Conservation (phyloP, 2,797 vertebrate species). For the Melanotaenia boesemani region DNA sequence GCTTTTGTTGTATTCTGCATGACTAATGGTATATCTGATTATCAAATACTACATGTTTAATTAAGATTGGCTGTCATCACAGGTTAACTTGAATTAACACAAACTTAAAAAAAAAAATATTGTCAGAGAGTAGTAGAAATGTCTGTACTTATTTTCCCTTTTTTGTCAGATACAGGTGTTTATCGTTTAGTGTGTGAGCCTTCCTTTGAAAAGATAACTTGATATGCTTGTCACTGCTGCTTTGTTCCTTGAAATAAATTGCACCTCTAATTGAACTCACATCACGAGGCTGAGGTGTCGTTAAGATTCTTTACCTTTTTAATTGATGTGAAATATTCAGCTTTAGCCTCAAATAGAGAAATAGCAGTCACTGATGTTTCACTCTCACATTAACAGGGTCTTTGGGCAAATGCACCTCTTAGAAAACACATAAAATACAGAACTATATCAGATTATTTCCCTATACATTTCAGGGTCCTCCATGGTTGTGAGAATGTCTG, state of each 20-base stretch:
- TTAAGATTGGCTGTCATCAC: conserved; percentile 10
- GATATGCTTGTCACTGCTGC: neutral
- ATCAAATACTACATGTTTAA: conserved; percentile 19
- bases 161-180: conserved; percentile 15
- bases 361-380: neutral
- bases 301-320: neutral
- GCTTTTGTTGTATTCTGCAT: conserved; percentile 23
- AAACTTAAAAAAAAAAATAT: neutral
- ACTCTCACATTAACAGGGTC: conserved; percentile 18
- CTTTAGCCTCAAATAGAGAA: conserved; percentile 15
- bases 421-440: conserved; percentile 3
- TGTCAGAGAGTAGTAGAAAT: neutral
- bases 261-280: conserved; percentile 12
- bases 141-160: neutral
- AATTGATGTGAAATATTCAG: conserved; percentile 8
- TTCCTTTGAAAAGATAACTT: conserved; percentile 8
- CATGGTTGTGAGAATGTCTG: conserved; percentile 39
- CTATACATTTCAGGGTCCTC: conserved; percentile 30
- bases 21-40: conserved; percentile 35
- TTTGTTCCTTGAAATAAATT: neutral
- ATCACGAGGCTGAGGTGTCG: conserved; percentile 13
- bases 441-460: conserved; percentile 5
- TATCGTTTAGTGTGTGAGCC: conserved; percentile 1
- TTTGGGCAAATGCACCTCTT: neutral
- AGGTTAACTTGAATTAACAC: conserved; percentile 15